Evolutionary conservation across 2,797 vertebrate species (phyloP), one percentile per base, ranked within the genome.

Genomic region (Danio tinwini): DNA sequence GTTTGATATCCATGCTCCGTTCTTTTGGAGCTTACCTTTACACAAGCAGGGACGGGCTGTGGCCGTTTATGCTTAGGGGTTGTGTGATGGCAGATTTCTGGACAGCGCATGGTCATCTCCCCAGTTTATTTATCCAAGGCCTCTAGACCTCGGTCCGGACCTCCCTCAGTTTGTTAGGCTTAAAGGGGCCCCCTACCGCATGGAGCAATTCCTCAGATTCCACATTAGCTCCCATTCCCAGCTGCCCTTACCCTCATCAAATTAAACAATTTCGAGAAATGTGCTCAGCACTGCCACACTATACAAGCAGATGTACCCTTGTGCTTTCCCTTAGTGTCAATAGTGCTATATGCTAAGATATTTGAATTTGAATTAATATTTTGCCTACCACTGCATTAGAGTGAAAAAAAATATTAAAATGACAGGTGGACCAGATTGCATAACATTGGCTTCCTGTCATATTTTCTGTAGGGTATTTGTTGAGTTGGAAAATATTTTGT

Each of bases 81-180:
- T 64, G 88, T 90, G 90, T 91, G 92, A 93, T 93, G 93, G 93
- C 90, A 94, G 93, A 92, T 94, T 93, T 94, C 93, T 93, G 92
- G 88, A 89, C 90, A 91, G 89, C 69, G 91, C 93, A 91, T 93
- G 93, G 93, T 95, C 93, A 95, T 94, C 93, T 92, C 90, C 84
- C 86, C 85, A 90, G 92, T 93, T 94, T 95, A 94, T 95, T 95
- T 95, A 95, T 93, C 92, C 93, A 94, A 94, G 92, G 91, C 89
- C 93, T 94, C 92, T 88, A 94, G 94, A 94, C 93, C 92, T 93
- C 91, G 89, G 90, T 91, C 91, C 73, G 90, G 94, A 94, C 94
- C 94, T 94, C 94, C 94, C 92, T 94, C 92, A 93, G 93, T 95
- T 94, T 95, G 94, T 94, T 94, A 94, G 93, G 91, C 91, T 94